phyloP scores from a whole-genome alignment of 2,888 invertebrate genomes.

The Cerceris ruficornis region DNA sequence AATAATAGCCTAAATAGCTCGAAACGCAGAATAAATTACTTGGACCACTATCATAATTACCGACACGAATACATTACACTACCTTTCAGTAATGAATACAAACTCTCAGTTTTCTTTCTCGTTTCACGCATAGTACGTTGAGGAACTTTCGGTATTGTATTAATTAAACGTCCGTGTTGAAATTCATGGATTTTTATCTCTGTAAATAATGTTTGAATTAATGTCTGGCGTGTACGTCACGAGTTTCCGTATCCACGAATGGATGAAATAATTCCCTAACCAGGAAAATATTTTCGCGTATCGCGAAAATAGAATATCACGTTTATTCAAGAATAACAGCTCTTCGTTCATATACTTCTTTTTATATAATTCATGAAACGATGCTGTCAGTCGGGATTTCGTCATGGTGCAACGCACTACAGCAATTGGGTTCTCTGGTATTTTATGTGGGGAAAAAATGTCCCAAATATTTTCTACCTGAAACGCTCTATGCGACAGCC shows the following conservation, averaged over 20 bases:
- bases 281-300: background rate
- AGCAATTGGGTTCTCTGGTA: background rate
- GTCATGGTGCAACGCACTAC: too few species aligned
- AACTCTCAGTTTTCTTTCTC: too few species aligned
- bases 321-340: slow-evolving; percentile 17
- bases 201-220: slow-evolving; percentile 4
- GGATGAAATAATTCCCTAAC: slow-evolving; percentile 26
- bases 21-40: too few species aligned
- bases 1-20: too few species aligned
- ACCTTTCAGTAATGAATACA: too few species aligned
- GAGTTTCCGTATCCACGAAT: background rate
- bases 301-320: slow-evolving; percentile 27
- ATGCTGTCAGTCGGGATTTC: too few species aligned
- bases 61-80: too few species aligned
- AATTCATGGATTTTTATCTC: background rate
- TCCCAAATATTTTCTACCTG: background rate
- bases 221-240: background rate
- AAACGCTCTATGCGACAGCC: background rate
- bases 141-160: slow-evolving; percentile 1
- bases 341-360: slow-evolving; percentile 20
- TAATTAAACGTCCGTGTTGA: background rate
- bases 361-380: background rate
- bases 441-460: slow-evolving; percentile 14
- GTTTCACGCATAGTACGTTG: background rate
- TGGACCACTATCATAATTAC: too few species aligned